phyloP scores from a whole-genome alignment of 1,140 invertebrate species.

The Maniola jurtina region DNA sequence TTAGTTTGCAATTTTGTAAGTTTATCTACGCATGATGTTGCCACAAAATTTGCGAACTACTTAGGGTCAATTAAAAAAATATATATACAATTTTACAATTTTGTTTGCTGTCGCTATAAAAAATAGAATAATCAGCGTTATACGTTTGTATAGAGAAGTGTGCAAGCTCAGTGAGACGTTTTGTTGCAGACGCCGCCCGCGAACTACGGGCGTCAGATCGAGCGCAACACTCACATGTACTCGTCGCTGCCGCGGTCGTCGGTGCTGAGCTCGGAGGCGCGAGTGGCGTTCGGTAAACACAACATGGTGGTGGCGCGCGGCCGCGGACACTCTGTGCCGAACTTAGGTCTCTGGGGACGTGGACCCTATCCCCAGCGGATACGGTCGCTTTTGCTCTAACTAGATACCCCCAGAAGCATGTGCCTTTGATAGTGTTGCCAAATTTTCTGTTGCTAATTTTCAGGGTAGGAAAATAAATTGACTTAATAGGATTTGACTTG shows the following conservation, averaged over 20 bases:
- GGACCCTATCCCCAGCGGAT: constrained; percentile 10
- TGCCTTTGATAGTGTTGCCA: constrained; percentile 7
- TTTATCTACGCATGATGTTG: too few relatives aligned
- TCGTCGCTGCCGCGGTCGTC: constrained; percentile 89
- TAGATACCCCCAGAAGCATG: constrained; percentile 15
- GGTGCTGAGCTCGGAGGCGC: constrained; percentile 60
- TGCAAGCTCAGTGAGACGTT: neutral
- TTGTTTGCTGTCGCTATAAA: too few relatives aligned
- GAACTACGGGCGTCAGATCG: constrained; percentile 83
- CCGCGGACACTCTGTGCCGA: constrained; percentile 92
- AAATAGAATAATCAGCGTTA: too few relatives aligned
- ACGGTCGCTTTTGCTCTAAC: constrained; percentile 17
- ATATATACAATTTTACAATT: too few relatives aligned
- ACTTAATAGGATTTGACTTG: too few relatives aligned
- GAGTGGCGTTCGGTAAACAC: constrained; percentile 75
- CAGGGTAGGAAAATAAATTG: neutral
- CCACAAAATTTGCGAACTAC: too few relatives aligned
- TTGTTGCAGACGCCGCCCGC: constrained; percentile 83
- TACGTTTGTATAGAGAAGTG: too few relatives aligned
- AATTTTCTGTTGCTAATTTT: neutral
- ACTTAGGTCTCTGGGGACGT: constrained; percentile 86
- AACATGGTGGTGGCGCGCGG: constrained; percentile 81
- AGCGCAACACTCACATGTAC: constrained; percentile 83
- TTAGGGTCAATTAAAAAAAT: too few relatives aligned
- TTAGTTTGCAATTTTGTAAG: too few relatives aligned